phyloP scores from a whole-genome alignment of 2,797 vertebrate species.

The Luscinia luscinia region DNA sequence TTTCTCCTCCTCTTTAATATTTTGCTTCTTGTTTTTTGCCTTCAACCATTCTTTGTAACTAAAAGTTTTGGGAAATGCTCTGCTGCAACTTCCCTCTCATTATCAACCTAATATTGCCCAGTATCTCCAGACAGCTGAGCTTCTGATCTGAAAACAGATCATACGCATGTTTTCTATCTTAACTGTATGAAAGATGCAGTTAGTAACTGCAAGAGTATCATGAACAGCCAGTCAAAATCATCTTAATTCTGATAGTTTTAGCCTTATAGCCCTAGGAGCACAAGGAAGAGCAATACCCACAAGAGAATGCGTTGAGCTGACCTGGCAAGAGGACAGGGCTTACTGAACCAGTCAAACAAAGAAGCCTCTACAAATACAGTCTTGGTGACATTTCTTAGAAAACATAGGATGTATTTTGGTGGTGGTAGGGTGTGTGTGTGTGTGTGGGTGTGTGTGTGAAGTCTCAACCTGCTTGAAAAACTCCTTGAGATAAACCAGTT shows the following conservation, averaged over 20 bases:
- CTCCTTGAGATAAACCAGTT: not conserved
- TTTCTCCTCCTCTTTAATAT: not conserved
- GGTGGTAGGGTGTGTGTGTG: fast-evolving
- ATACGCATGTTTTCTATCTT: not conserved
- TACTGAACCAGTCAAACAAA: not conserved
- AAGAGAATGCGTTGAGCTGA: not conserved
- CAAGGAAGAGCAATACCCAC: not conserved
- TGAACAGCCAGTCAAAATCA: not conserved
- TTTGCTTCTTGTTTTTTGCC: not conserved
- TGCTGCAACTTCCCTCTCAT: not conserved
- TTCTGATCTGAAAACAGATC: not conserved
- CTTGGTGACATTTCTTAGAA: not conserved
- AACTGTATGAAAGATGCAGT: not conserved
- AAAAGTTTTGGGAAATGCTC: not conserved
- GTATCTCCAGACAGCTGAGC: not conserved
- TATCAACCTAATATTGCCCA: not conserved
- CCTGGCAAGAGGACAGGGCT: not conserved
- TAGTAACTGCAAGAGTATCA: not conserved
- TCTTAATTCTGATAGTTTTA: not conserved
- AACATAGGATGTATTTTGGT: fast-evolving
- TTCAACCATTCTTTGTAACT: not conserved
- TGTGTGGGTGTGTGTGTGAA: not conserved
- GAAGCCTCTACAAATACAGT: not conserved
- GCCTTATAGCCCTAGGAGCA: not conserved
- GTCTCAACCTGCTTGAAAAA: not conserved